A percentile compares a stretch with the other conserved stretches of the same genome.
These are phyloP conservation scores for Egretta garzetta DNA, from an alignment of 2,113 vertebrate genomes.

Conservation along the genomic window DNA sequence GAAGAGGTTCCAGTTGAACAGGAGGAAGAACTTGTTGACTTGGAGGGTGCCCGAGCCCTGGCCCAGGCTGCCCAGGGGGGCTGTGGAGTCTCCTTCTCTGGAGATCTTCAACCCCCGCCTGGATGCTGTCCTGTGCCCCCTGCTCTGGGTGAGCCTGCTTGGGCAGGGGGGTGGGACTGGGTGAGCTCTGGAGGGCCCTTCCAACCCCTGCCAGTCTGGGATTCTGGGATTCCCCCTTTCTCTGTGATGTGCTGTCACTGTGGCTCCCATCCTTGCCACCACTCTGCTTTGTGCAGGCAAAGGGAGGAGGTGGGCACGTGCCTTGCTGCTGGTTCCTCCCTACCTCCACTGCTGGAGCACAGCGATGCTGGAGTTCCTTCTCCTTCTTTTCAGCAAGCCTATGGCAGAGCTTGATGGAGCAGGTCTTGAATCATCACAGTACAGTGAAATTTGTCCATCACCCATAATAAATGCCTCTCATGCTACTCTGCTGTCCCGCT, in stretches of 20 bases:
- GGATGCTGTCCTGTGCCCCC: too few relatives aligned
- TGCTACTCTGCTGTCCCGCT: neutral
- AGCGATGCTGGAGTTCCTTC: neutral
- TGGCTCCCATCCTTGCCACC: neutral
- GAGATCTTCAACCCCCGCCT: too few relatives aligned
- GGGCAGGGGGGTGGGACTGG: too few relatives aligned
- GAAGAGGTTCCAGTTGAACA: too few relatives aligned
- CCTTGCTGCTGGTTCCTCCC: neutral
- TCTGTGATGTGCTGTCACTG: rapidly evolving
- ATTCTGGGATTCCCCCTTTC: too few relatives aligned
- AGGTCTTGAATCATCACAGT: neutral
- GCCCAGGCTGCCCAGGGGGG: too few relatives aligned
- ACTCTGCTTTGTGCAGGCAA: rapidly evolving
- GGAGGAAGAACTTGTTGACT: too few relatives aligned
- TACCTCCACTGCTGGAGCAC: rapidly evolving
- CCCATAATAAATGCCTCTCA: neutral
- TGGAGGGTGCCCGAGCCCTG: too few relatives aligned
- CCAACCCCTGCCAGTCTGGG: too few relatives aligned
- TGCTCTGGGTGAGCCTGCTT: too few relatives aligned
- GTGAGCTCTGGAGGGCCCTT: too few relatives aligned
- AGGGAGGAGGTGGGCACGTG: neutral
- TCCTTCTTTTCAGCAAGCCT: neutral
- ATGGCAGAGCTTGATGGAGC: neutral
- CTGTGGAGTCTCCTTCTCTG: too few relatives aligned
- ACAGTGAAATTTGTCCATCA: neutral